Conservation (phyloP, 2,888 invertebrate genomes). For the Epiblema foenella region DNA sequence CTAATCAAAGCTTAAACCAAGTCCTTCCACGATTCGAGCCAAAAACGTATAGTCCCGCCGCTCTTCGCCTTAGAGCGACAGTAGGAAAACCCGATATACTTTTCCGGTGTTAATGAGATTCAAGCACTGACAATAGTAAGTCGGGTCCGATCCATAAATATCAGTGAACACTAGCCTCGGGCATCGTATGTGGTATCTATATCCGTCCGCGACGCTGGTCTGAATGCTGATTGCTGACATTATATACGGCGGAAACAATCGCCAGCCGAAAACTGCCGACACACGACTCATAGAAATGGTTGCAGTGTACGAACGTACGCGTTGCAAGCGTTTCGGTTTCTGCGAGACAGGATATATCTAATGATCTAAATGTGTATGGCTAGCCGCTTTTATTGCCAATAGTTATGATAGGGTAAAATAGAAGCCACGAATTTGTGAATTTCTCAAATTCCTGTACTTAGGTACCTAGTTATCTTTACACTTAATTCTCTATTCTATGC, state of each 20-base stretch:
- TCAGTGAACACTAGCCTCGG: constrained; percentile 43
- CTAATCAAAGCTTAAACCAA: background rate
- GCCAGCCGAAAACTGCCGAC: constrained; percentile 40
- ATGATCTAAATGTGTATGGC: too few species aligned
- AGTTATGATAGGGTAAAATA: too few species aligned
- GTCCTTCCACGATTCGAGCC: background rate
- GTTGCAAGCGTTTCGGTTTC: background rate
- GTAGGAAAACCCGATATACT: constrained; percentile 26
- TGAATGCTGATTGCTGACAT: constrained; percentile 43
- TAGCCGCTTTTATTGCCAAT: too few species aligned
- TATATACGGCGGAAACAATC: constrained; percentile 42
- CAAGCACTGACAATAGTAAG: constrained; percentile 39
- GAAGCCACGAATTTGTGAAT: too few species aligned
- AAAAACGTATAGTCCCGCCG: background rate
- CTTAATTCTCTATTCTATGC: too few species aligned
- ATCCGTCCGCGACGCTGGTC: constrained; percentile 40
- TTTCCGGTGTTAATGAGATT: constrained; percentile 42
- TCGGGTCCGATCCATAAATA: constrained; percentile 43
- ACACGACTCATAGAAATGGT: constrained; percentile 21
- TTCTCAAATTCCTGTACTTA: too few species aligned
- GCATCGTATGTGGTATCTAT: constrained; percentile 39
- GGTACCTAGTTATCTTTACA: too few species aligned
- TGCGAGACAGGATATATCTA: too few species aligned
- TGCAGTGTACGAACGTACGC: background rate
- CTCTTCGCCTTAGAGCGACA: constrained; percentile 1